phyloP scores from a whole-genome alignment of 2,113 vertebrate species.

The Monarcha castaneiventris region DNA sequence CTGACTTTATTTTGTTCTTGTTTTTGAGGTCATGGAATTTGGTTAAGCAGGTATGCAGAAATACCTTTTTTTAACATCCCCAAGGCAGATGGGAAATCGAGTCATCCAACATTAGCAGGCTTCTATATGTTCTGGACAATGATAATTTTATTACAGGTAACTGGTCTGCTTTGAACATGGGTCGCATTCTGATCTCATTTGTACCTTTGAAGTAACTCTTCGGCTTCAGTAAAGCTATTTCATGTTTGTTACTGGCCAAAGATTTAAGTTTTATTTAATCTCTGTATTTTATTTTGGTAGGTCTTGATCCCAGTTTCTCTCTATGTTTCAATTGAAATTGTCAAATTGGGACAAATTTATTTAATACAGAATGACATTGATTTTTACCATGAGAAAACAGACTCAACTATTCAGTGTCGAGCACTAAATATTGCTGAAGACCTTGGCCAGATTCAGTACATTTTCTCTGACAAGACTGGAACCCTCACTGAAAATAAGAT shows the following conservation, averaged over 20 bases:
- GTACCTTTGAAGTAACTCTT: not conserved
- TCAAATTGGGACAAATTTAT: slow-evolving; percentile 92
- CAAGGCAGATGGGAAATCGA: slow-evolving; percentile 52
- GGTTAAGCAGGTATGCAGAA: slow-evolving; percentile 76
- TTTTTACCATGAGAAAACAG: slow-evolving; percentile 83
- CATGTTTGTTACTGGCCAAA: not conserved
- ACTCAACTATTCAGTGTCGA: slow-evolving; percentile 86
- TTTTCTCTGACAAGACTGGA: slow-evolving; percentile 97
- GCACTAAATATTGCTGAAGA: slow-evolving; percentile 93
- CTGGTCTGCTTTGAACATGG: not conserved
- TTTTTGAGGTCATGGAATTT: slow-evolving; percentile 86
- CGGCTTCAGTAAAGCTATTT: not conserved
- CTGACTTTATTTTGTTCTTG: not conserved
- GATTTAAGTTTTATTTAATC: not conserved
- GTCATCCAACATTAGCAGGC: slow-evolving; percentile 76
- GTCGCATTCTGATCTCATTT: not conserved
- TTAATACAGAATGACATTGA: slow-evolving; percentile 91
- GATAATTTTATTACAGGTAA: slow-evolving; percentile 96
- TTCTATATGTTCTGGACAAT: slow-evolving; percentile 97
- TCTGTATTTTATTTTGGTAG: slow-evolving; percentile 62
- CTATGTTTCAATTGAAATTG: slow-evolving; percentile 96
- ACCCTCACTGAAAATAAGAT: slow-evolving; percentile 98
- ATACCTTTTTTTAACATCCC: slow-evolving; percentile 76
- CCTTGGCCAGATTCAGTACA: slow-evolving; percentile 90
- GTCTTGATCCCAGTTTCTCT: slow-evolving; percentile 96